Evolutionary conservation across 2,797 vertebrate species (phyloP).

Genomic region (Phalloptychus januarius): DNA sequence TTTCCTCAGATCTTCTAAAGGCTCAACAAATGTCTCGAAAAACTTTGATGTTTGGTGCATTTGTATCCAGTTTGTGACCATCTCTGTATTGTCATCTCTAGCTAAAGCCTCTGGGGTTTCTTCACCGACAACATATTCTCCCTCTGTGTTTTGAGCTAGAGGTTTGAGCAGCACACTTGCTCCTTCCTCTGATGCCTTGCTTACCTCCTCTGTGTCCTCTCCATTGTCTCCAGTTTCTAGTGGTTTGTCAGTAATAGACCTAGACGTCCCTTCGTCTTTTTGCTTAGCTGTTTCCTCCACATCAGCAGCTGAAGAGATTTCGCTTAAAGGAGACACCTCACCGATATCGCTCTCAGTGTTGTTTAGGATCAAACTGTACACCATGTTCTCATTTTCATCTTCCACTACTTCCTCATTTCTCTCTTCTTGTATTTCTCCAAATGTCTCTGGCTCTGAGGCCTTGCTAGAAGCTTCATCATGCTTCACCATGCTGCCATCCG

Average conservation of each 20-base stretch:
- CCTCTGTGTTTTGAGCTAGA: conserved; percentile 24
- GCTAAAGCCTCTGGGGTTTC: conserved; percentile 54
- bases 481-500: neutral
- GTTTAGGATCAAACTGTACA: conserved; percentile 15
- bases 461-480: conserved; percentile 8
- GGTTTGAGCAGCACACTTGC: conserved; percentile 65
- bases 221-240: conserved; percentile 39
- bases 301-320: conserved; percentile 11
- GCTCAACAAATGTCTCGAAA: conserved; percentile 80
- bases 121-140: neutral
- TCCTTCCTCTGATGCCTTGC: conserved; percentile 69
- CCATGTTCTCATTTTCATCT: conserved; percentile 39
- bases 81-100: conserved; percentile 62
- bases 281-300: neutral
- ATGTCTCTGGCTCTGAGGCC: conserved; percentile 14
- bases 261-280: neutral
- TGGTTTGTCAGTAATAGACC: neutral
- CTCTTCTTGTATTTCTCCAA: conserved; percentile 31
- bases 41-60: conserved; percentile 74
- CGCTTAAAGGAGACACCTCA: conserved; percentile 15
- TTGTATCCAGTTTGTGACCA: conserved; percentile 80
- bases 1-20: conserved; percentile 74
- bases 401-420: conserved; percentile 24
- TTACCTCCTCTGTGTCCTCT: conserved; percentile 56
- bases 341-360: neutral